A percentile compares a stretch with the other conserved stretches of the same genome.
phyloP scores from a whole-genome alignment of 2,113 vertebrate species.

The Stercorarius parasiticus region DNA sequence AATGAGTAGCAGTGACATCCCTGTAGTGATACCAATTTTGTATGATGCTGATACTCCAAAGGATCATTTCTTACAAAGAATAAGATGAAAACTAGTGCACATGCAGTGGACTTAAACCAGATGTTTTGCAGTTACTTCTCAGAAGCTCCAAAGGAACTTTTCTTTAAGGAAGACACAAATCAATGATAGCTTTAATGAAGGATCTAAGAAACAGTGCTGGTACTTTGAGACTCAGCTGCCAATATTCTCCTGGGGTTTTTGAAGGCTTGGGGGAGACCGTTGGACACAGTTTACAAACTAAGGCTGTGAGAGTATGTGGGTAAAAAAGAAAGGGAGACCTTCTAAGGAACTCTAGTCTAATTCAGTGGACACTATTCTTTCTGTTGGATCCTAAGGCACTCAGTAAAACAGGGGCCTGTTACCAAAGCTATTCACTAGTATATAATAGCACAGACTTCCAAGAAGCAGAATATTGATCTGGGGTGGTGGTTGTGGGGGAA shows the following conservation, averaged over 20 bases:
- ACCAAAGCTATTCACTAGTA: neutral
- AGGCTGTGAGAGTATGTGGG: neutral
- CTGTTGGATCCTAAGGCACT: neutral
- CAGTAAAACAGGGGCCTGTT: neutral
- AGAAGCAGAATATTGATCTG: neutral
- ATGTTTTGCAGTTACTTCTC: neutral
- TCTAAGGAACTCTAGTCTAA: neutral
- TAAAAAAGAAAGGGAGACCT: too few species aligned
- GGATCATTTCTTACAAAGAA: neutral
- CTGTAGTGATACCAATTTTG: neutral
- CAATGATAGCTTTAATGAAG: neutral
- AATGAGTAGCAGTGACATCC: neutral
- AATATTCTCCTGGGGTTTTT: neutral
- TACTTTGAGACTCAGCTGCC: neutral
- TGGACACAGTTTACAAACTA: neutral
- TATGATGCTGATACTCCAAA: neutral
- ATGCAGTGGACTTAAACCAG: neutral
- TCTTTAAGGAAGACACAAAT: neutral
- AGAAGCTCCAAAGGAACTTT: neutral
- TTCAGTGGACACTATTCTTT: neutral
- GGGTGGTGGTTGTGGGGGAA: too few species aligned
- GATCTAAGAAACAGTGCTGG: neutral
- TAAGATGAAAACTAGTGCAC: neutral
- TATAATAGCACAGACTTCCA: neutral
- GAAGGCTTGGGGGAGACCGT: neutral